Conservation (phyloP, 2,113 vertebrate genomes). For the Bufo gargarizans region DNA sequence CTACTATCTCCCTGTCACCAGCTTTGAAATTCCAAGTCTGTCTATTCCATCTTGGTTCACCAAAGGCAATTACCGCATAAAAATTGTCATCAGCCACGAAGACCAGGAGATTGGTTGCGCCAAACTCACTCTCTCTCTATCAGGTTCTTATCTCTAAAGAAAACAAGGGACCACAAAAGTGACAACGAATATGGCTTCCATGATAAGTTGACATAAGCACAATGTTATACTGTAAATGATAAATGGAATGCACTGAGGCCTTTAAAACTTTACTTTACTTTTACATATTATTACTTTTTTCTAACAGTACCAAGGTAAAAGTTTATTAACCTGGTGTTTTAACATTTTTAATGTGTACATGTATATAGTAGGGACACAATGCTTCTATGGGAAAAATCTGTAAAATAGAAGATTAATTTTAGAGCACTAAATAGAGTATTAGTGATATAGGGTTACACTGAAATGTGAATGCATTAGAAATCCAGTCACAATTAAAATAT, state of each 20-base stretch:
- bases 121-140: conserved; percentile 70
- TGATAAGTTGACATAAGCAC: too few relatives aligned
- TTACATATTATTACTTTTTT: background rate
- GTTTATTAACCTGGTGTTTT: background rate
- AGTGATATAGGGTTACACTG: background rate
- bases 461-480: background rate
- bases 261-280: background rate
- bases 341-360: background rate
- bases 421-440: background rate
- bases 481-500: background rate
- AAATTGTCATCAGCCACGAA: conserved; percentile 61
- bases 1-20: conserved; percentile 81
- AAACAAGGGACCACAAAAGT: too few relatives aligned
- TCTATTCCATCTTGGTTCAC: conserved; percentile 89
- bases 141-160: conserved; percentile 21
- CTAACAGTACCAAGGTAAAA: background rate
- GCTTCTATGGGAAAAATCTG: background rate
- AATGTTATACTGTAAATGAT: too few relatives aligned
- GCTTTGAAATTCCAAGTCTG: conserved; percentile 78
- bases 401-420: background rate
- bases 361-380: background rate
- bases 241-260: background rate
- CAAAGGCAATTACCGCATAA: conserved; percentile 81
- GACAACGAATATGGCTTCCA: too few relatives aligned
- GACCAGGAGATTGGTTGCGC: conserved; percentile 79